Evolutionary conservation across 30 jellyfish, hydroid and myxozoan genomes (phyloP).

Genomic region (Turritopsis dohrnii): DNA sequence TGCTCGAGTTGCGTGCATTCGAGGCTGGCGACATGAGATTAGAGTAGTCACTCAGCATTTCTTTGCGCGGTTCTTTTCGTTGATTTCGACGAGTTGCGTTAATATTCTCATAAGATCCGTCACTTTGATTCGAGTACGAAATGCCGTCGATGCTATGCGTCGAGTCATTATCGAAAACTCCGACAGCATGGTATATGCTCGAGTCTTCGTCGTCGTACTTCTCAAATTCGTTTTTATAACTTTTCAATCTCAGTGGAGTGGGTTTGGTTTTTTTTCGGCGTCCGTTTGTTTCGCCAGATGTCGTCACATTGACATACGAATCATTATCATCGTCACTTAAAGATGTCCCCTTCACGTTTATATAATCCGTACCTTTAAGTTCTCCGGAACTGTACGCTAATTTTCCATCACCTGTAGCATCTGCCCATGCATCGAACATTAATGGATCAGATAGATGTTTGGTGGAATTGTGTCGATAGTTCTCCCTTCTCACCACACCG

Average conservation of each 20-base stretch:
- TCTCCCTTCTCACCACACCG: slow-evolving; percentile 35
- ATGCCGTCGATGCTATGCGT: slow-evolving; percentile 45
- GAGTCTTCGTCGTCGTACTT: slow-evolving; percentile 82
- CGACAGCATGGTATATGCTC: slow-evolving; percentile 67
- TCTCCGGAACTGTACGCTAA: neutral
- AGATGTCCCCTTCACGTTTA: slow-evolving; percentile 22
- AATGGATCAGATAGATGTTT: slow-evolving; percentile 78
- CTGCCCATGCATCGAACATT: slow-evolving; percentile 35
- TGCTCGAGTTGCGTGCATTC: neutral
- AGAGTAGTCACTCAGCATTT: slow-evolving; percentile 49
- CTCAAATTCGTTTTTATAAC: slow-evolving; percentile 42
- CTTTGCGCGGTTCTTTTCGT: too few species aligned
- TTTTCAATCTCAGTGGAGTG: slow-evolving; percentile 45
- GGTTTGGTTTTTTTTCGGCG: slow-evolving; percentile 47
- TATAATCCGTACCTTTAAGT: neutral
- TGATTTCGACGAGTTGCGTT: slow-evolving; percentile 25
- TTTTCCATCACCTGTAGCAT: slow-evolving; percentile 40
- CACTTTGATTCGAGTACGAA: slow-evolving; percentile 23
- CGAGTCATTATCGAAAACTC: slow-evolving; percentile 37
- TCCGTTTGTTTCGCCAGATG: slow-evolving; percentile 38
- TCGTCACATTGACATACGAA: slow-evolving; percentile 57
- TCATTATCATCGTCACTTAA: slow-evolving; percentile 32
- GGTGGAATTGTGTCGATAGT: slow-evolving; percentile 45
- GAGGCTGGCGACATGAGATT: slow-evolving; percentile 58
- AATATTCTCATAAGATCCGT: slow-evolving; percentile 75